phyloP scores from a whole-genome alignment of 2,797 vertebrate genomes.

The Adrianichthys oophorus region DNA sequence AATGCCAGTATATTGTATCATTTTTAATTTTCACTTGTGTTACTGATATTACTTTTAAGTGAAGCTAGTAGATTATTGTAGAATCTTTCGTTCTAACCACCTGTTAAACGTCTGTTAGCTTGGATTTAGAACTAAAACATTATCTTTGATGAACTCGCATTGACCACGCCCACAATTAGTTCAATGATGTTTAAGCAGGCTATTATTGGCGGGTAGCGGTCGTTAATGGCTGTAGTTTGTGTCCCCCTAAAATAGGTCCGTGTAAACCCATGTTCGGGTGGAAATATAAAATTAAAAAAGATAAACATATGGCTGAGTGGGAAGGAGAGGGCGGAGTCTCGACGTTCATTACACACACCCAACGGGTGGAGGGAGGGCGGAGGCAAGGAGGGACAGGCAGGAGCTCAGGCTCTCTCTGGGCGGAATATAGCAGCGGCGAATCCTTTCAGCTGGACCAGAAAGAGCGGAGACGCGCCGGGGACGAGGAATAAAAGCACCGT shows the following conservation, averaged over 20 bases:
- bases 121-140: too few species aligned
- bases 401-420: conserved; percentile 30
- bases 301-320: conserved; percentile 9
- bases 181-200: too few species aligned
- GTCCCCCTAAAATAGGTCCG: conserved; percentile 5
- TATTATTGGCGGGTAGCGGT: not conserved
- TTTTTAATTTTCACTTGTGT: too few species aligned
- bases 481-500: conserved; percentile 16
- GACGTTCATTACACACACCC: not conserved
- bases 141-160: too few species aligned
- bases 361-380: conserved; percentile 4
- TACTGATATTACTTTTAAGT: too few species aligned
- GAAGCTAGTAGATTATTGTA: too few species aligned
- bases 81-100: too few species aligned
- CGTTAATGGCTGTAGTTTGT: too few species aligned
- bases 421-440: conserved; percentile 79
- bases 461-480: conserved; percentile 41
- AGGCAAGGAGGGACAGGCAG: conserved; percentile 2
- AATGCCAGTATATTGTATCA: too few species aligned
- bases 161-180: too few species aligned
- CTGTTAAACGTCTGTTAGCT: too few species aligned
- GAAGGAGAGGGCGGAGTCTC: conserved; percentile 14
- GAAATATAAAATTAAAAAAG: conserved; percentile 10
- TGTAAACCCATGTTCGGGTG: conserved; percentile 11
- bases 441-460: conserved; percentile 43